These are phyloP conservation scores for Drosophila watanabei DNA, from an alignment of 1,140 invertebrate species.

Conservation along the genomic window DNA sequence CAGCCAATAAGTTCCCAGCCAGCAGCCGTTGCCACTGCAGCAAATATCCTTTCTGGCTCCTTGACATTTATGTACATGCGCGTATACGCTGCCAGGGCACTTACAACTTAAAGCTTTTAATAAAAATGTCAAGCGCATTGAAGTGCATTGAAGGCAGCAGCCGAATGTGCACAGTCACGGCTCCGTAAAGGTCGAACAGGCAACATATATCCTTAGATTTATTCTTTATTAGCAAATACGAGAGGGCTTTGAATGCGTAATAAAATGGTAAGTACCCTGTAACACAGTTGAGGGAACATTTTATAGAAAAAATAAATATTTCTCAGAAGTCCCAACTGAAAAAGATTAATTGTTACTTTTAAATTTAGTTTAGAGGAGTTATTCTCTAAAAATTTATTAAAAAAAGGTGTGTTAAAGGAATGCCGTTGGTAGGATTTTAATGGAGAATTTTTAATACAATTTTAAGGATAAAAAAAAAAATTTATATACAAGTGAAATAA, in stretches of 20 bases:
- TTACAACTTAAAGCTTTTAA: constrained; percentile 84
- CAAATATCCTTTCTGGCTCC: constrained; percentile 60
- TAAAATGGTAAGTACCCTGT: not conserved
- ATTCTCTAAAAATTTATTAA: too few species aligned
- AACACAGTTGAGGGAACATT: not conserved
- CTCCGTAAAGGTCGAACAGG: constrained; percentile 20
- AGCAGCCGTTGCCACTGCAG: constrained; percentile 61
- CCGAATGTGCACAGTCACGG: constrained; percentile 26
- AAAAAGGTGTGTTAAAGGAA: too few species aligned
- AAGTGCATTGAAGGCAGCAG: constrained; percentile 61
- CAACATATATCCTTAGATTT: constrained; percentile 2
- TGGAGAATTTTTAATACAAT: too few species aligned
- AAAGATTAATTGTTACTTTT: not conserved
- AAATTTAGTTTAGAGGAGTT: too few species aligned
- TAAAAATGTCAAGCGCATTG: constrained; percentile 82
- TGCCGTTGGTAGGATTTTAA: too few species aligned
- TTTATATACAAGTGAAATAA: too few species aligned
- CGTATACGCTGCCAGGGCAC: constrained; percentile 35
- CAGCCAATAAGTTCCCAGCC: constrained; percentile 80
- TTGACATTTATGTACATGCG: constrained; percentile 62
- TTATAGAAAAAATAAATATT: too few species aligned
- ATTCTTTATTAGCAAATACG: constrained; percentile 24
- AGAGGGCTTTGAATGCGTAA: not conserved
- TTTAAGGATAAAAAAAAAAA: too few species aligned
- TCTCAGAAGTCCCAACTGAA: not conserved